These are phyloP conservation scores for Hirtodrosophila alboralis DNA, from an alignment of 2,888 invertebrate genomes.

Conservation along the genomic window DNA sequence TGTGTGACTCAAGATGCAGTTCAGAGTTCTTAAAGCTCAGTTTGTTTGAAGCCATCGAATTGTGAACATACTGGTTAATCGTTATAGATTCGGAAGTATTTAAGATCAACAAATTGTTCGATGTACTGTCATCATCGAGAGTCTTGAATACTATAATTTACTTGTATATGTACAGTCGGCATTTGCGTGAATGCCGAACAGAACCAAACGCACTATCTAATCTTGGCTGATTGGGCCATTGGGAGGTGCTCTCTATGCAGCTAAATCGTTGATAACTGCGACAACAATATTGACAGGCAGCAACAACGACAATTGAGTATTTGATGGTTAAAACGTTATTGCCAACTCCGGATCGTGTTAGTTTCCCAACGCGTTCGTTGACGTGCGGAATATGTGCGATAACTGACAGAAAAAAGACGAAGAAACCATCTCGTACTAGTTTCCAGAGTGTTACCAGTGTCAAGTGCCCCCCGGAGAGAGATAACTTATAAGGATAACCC, in stretches of 20 bases:
- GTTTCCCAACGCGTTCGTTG: constrained; percentile 59
- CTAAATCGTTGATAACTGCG: constrained; percentile 54
- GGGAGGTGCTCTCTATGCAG: constrained; percentile 46
- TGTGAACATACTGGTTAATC: constrained; percentile 1
- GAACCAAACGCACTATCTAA: constrained; percentile 60
- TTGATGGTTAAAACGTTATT: constrained; percentile 71
- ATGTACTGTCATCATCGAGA: too few species aligned
- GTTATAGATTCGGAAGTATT: too few species aligned
- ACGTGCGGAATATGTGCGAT: constrained; percentile 62
- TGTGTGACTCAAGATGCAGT: constrained; percentile 4
- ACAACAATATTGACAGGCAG: constrained; percentile 20
- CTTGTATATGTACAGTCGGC: too few species aligned
- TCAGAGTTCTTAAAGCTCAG: neutral
- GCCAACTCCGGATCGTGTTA: constrained; percentile 59
- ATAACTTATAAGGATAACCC: constrained; percentile 21
- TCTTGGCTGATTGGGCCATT: constrained; percentile 62
- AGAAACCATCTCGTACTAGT: constrained; percentile 1
- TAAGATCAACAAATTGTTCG: too few species aligned
- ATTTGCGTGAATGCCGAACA: too few species aligned
- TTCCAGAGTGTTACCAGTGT: constrained; percentile 26
- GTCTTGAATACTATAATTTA: too few species aligned
- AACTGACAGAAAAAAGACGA: constrained; percentile 18
- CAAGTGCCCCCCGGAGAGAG: constrained; percentile 10
- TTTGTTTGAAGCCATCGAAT: neutral
- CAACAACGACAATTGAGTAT: constrained; percentile 58